phyloP scores from a whole-genome alignment of 2,113 vertebrate species.

The Malurus melanocephalus region DNA sequence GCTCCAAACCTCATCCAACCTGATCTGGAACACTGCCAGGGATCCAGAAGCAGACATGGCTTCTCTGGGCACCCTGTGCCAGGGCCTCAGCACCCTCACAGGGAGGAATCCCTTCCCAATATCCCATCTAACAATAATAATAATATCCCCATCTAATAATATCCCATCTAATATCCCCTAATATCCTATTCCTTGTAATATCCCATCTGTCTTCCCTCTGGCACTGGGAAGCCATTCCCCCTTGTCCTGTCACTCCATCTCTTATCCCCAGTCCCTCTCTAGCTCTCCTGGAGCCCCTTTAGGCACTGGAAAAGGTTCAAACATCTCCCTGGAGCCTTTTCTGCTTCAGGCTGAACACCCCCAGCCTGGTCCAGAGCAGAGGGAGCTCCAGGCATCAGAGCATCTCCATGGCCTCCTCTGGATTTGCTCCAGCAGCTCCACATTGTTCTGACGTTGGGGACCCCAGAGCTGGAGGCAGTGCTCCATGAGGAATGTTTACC shows the following conservation, averaged over 20 bases:
- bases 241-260: not conserved
- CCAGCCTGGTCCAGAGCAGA: not conserved
- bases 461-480: not conserved
- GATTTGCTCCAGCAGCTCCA: not conserved
- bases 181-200: no score
- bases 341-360: not conserved
- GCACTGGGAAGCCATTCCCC: not conserved
- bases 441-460: not conserved
- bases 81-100: rapidly evolving
- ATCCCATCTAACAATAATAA: not conserved
- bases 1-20: not conserved
- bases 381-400: not conserved
- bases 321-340: not conserved
- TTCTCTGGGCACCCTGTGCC: rapidly evolving
- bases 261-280: not conserved
- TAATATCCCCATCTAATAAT: no score
- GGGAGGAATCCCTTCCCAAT: not conserved
- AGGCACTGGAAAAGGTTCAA: not conserved
- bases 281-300: not conserved
- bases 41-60: not conserved
- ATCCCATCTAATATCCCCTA: no score
- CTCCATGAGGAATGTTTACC: not conserved
- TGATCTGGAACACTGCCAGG: not conserved
- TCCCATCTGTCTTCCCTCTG: not conserved
- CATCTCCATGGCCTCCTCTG: not conserved